These are phyloP conservation scores for Carlito syrichta DNA, from an alignment of 2,113 vertebrate genomes.

Conservation along the genomic window DNA sequence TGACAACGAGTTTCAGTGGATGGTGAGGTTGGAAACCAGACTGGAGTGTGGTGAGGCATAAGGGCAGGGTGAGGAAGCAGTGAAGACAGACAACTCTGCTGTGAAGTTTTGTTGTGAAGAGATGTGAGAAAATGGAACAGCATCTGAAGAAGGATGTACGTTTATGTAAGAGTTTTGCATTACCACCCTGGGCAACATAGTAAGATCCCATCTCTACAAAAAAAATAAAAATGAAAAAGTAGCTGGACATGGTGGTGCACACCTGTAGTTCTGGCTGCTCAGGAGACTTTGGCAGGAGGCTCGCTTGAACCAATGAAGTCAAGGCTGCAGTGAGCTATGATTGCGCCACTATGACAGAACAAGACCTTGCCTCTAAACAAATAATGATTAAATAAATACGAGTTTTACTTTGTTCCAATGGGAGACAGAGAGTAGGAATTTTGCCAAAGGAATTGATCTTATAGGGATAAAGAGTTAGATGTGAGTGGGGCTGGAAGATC, in stretches of 20 bases:
- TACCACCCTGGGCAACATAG: too few relatives aligned
- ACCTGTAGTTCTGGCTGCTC: too few relatives aligned
- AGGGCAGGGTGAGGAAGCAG: background rate
- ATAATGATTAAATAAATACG: too few relatives aligned
- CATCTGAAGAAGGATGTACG: background rate
- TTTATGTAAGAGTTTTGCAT: background rate
- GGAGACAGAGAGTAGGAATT: background rate
- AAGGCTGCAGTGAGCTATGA: too few relatives aligned
- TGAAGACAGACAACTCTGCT: background rate
- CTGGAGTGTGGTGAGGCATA: background rate
- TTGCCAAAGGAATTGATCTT: background rate
- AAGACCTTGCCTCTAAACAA: too few relatives aligned
- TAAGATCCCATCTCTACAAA: too few relatives aligned
- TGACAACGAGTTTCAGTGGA: background rate
- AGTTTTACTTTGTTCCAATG: background rate
- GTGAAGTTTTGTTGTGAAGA: background rate
- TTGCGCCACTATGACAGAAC: too few relatives aligned
- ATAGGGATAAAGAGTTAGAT: background rate
- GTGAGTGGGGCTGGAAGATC: background rate
- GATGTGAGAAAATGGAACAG: background rate
- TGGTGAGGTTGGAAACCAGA: background rate
- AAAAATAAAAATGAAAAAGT: too few relatives aligned
- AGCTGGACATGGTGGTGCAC: too few relatives aligned
- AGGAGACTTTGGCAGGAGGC: too few relatives aligned
- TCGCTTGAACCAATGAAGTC: too few relatives aligned